Evolutionary conservation across 2,113 vertebrate genomes (phyloP).

Genomic region (Rafetus swinhoei): DNA sequence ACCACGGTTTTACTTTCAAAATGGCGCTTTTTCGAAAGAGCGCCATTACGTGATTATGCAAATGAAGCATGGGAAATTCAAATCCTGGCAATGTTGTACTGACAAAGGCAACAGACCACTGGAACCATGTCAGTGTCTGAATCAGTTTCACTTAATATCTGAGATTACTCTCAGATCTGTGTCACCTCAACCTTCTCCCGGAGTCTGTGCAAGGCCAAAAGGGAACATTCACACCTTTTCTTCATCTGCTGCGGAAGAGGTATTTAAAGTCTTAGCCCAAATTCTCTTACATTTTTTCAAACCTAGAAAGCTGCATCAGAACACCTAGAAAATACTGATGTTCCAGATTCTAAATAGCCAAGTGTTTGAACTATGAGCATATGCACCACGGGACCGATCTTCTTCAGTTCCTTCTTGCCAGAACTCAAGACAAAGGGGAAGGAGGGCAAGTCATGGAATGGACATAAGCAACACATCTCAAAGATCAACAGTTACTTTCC

Average conservation of each 20-base stretch:
- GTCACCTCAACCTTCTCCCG: not conserved
- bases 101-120: not conserved
- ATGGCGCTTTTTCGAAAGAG: too few species aligned
- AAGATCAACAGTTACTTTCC: too few species aligned
- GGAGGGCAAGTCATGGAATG: too few species aligned
- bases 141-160: not conserved
- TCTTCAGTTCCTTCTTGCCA: too few species aligned
- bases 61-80: too few species aligned
- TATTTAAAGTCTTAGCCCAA: not conserved
- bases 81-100: too few species aligned
- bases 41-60: too few species aligned
- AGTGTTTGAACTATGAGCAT: fast-evolving
- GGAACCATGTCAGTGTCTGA: not conserved
- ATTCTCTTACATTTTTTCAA: not conserved
- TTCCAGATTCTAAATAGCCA: fast-evolving
- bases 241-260: not conserved
- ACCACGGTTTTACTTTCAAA: too few species aligned
- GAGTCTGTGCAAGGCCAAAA: not conserved
- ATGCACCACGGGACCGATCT: too few species aligned
- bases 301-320: not conserved
- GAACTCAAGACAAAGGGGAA: too few species aligned
- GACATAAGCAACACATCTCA: too few species aligned
- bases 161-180: not conserved
- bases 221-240: not conserved
- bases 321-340: not conserved